Base-by-base conservation (phyloP, 2,113 vertebrate species). In the Apeltes quadracus region DNA sequence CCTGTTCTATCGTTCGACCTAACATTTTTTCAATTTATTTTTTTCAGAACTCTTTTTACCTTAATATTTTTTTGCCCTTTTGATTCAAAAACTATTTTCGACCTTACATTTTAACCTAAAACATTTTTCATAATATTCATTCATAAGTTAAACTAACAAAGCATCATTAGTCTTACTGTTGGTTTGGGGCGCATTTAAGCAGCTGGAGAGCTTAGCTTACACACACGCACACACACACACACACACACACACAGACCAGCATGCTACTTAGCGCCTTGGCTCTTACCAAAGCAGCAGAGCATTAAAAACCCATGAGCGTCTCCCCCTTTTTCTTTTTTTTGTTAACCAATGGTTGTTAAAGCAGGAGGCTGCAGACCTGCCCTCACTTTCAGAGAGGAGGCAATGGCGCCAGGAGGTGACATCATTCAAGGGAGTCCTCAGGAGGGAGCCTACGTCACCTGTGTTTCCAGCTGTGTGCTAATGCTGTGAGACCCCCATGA, bases 231-330 rank as follows among this genome's bases (percentile, higher is more conserved):
- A 51, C 48, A 22, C 16, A 22, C 58, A 61, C 32, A 32, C 36
- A 62, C 62, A 51, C 11, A 61, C 39, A 32, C 44, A 71, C 41
- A 15, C 54, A 55, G 15, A 34, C 29, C 69, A 69, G 69, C 16
- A 27, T 62, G 75, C 74, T 61, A 72, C 63, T 59, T 72, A 75
- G 66, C 59, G 76, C 27, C 61, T 73, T 54, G 59, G 54, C 34
- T 65, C 50, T 62, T 29, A 51, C 65, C 32, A 54, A 69, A 72
- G 73, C 54, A 48, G 56, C 48, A 57, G n/a, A 53, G 71, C 87
- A 78, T 87, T 87, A 87, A 89, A 85, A 75, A 85, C 23, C 41
- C 61, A 87, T 76, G 62, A 76, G 41, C 44, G 5, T 16, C 70
- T 58, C 34, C 36, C 61, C 14, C 18, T 5, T 14, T 7, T 43